Evolutionary conservation across 35 echinoderm and acorn worm species (phyloP), one percentile per base, ranked within the genome.

Genomic region (Strongylocentrotus purpuratus): DNA sequence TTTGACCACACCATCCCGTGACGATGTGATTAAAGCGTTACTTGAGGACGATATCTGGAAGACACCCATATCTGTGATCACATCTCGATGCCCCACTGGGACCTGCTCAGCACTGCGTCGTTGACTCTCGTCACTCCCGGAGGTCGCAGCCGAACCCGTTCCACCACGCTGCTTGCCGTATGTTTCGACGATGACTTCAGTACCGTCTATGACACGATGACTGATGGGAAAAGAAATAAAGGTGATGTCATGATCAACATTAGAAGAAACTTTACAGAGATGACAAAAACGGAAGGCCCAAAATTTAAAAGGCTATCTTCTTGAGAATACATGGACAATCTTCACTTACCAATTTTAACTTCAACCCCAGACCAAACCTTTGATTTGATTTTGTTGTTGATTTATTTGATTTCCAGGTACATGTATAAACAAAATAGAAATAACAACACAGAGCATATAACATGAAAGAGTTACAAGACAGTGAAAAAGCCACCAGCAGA

Each of bases 1-100:
- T 95, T 99, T 99, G 33, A 99, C 93, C 15, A 99, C 98, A 13
- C 97, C 98, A 95, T 99, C 98, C 18, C 97, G 91, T 25, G 98
- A 99, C 22, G 95, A 91, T 33, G 97, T 96, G 5, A 96, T 96
- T 25, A 99, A 65, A 15, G 97, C 97, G 0, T 95, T 96, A 18
- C 96, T 96, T 32, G 94, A 94, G 4, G 97, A 85, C 10, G 91
- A 96, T 41, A 94, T 96, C n/a, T 96, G 97, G 86, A 97, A 97
- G 9, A 96, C 96, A 6, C 92, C 96, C n/a, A 99, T 95, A 32
- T 97, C 97, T 0, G 96, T 97, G 95, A 97, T 96, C 85, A 95
- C 85, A 85, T 99, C 97, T 46, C 96, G 91, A 90, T 99, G 98
- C 45, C 98, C 98, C 9, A 95, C 94, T 0, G 97, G 97, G 15